Evolutionary conservation across 64 coral and sea anemone genomes (phyloP), one percentile per base, ranked within the genome.

Genomic region (Montipora efflorescens): DNA sequence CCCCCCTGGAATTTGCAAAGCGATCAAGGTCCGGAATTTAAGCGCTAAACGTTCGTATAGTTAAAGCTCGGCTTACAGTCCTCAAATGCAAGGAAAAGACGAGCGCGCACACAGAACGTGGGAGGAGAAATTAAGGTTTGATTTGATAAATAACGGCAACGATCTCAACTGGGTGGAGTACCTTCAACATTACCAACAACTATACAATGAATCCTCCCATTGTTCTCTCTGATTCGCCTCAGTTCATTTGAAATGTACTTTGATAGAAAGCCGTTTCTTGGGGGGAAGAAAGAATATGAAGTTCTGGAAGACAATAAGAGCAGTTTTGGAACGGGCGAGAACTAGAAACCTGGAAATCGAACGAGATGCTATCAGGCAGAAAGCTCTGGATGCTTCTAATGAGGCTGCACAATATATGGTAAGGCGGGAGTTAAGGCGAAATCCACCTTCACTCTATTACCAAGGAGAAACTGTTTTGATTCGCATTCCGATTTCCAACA

Each of bases 161-260:
- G 47, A 57, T 68, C n/a, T 88, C n/a, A 88, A 88, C 73, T 88
- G 87, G 87, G 69, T 88, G n/a, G 87, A 76, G 8, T 75, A 49
- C 55, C 87, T 88, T 76, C 87, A 68, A 48, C 67, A 75, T 13
- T 76, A 88, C 87, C 69, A 75, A 52, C 61, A 88, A 52, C 61
- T 88, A 25, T 88, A 88, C 12, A 88, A 88, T 69, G 87, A 88
- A 77, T 88, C 87, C 0, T 72, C 70, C n/a, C 87, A 88, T 77
- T 8, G 87, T 47, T 88, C 87, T 71, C 50, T 76, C 13, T 69
- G 87, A 4, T 47, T 88, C n/a, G n/a, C 46, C 25, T 72, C 23
- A 48, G 43, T n/a, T 47, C 87, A 68, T 88, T 88, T 88, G 85
- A 88, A 43, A 67, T 88, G 43, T 88, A 88, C 23, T 88, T 67